A percentile compares a stretch with the other conserved stretches of the same genome.
Evolutionary conservation across 1,140 invertebrate species (phyloP).

Genomic region (Drosophila ironensis): DNA sequence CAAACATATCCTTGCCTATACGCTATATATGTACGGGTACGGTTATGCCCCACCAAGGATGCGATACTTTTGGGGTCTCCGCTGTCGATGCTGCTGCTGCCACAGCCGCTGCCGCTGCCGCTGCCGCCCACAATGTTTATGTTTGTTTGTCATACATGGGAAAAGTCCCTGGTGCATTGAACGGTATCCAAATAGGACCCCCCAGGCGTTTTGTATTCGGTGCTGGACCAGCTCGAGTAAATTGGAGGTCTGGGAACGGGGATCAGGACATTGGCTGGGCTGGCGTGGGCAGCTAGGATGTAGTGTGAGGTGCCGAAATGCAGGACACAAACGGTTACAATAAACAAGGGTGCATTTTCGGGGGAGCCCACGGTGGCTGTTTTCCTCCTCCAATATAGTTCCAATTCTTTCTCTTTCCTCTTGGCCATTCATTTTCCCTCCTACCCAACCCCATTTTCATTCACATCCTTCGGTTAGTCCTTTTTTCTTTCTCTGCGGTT

Average conservation of each 20-base stretch:
- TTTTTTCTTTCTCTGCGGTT: constrained; percentile 18
- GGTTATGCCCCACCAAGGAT: constrained; percentile 23
- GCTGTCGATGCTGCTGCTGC: too few relatives aligned
- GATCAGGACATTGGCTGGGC: not conserved
- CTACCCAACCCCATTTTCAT: not conserved
- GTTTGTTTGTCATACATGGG: constrained; percentile 76
- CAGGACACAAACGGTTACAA: constrained; percentile 31
- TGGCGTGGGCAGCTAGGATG: not conserved
- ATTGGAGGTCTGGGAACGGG: constrained; percentile 3
- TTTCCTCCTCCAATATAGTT: constrained; percentile 20
- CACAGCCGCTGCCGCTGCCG: not conserved
- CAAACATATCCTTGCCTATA: constrained; percentile 53
- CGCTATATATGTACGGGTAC: constrained; percentile 1
- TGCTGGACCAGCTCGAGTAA: constrained; percentile 10
- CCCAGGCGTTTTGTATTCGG: constrained; percentile 61
- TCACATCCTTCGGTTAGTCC: too few relatives aligned
- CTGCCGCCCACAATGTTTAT: constrained; percentile 61
- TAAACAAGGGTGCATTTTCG: constrained; percentile 55
- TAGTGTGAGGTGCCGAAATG: not conserved
- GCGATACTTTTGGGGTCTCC: constrained; percentile 68
- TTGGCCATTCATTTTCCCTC: constrained; percentile 17
- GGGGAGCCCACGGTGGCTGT: constrained; percentile 19
- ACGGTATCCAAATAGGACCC: constrained; percentile 73
- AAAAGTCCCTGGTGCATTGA: constrained; percentile 69
- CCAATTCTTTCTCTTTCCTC: constrained; percentile 14